Base-by-base conservation (phyloP, 64 coral and sea anemone genomes). In the Trachythela sp. region DNA sequence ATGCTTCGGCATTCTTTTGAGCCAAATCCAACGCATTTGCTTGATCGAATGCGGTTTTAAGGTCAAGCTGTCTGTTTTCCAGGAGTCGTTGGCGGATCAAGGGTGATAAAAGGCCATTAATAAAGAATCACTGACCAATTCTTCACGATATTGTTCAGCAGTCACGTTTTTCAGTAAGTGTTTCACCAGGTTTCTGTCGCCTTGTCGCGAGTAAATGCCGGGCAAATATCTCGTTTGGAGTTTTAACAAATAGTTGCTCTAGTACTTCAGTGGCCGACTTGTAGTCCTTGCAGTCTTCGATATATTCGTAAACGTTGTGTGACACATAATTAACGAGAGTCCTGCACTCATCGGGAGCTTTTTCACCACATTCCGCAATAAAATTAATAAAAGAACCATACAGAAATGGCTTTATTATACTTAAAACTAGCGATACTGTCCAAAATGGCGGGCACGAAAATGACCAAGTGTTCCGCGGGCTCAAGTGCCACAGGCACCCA, bases 321-420 rank as follows among this genome's bases (percentile, higher is more conserved):
- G 90, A 91, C 2, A 91, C 15, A 40, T 72, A 91, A 31, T 86
- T 91, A 20, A 91, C 31, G 40, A 91, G 90, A 15, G 84, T 91
- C 4, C 56, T 39, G 24, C 60, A 34, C 35, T 86, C 68, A 60
- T 86, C 84, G 31, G 64, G 64, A 56, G 84, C 90, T 15, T 83
- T 75, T 8, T 72, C 59, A 2, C 84, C 64, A 48, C 67, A 87
- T 54, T 92, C 39, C 24, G n/a, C n/a, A 36, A 87, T 87, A 59
- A 87, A 87, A 54, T 86, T 91, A 1, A 30, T 42, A 54, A 91
- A 91, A n/a, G n/a, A n/a, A n/a, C n/a, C n/a, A n/a, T n/a, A n/a
- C n/a, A n/a, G n/a, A n/a, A n/a, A n/a, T n/a, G n/a, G n/a, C n/a
- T n/a, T n/a, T n/a, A n/a, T n/a, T n/a, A n/a, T n/a, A n/a, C n/a